Base-by-base conservation (phyloP, 1,140 invertebrate genomes). In the Lordiphosa mommai region DNA sequence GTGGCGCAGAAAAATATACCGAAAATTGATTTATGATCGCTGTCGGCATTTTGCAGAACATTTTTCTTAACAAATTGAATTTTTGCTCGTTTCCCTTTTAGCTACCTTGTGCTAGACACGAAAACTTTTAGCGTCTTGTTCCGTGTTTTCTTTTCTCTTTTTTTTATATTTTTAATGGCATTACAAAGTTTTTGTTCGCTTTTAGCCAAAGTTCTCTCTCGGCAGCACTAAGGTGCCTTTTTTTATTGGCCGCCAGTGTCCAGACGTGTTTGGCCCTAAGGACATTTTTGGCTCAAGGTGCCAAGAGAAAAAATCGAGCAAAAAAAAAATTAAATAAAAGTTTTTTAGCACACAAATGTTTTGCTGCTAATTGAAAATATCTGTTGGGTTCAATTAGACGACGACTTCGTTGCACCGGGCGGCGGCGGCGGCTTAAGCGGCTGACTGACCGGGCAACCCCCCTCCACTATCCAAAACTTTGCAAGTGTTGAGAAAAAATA, bases 301-400 rank as follows among this genome's bases (percentile, higher is more conserved):
- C 55, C 51, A 50, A 41, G 17, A 37, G 53, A 63, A 32, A 61
- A 52, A 48, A 49, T 20, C 17, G 51, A 55, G 70, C 53, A 65
- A 64, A 79, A 71, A 70, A n/a, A n/a, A 80, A 80, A 80, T 72
- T 64, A 74, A 69, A 82, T 77, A 84, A 84, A 82, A 80, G 48
- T 80, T 80, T 80, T 80, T 82, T 80, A 80, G 76, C 76, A 53
- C 76, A 80, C 71, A 87, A 87, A 87, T 87, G 85, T 85, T 87
- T 85, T 87, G 61, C 72, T 87, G 85, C 85, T 87, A 87, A 87
- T 87, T 87, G 85, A 87, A 87, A 87, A 87, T 87, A 87, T 87
- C 85, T 87, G 85, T 87, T 85, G 85, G 85, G 85, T 87, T 87
- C 85, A 87, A 87, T 87, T 87, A 87, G 85, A 70, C 70, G 59